These are phyloP conservation scores for Porites cylindrica DNA, from an alignment of 92 coral and sea anemone species.

Conservation along the genomic window DNA sequence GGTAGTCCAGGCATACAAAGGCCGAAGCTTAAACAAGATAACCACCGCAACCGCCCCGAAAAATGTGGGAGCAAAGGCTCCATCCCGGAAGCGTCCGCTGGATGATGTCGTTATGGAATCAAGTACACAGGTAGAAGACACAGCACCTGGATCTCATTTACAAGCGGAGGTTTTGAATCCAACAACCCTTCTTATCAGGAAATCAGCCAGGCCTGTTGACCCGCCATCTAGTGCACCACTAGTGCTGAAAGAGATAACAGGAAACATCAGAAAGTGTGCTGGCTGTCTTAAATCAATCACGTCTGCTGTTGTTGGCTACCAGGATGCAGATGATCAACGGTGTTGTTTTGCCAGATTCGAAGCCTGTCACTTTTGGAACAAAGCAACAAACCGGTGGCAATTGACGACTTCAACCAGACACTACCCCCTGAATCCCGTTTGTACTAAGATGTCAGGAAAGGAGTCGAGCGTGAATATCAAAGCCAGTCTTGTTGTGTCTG, in stretches of 20 bases:
- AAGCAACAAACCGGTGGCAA: slow-evolving; percentile 16
- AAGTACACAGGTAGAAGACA: background rate
- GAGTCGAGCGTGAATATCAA: slow-evolving; percentile 1
- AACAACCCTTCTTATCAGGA: slow-evolving; percentile 42
- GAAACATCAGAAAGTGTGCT: slow-evolving; percentile 42
- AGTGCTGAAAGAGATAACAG: slow-evolving; percentile 23
- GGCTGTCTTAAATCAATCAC: slow-evolving; percentile 19
- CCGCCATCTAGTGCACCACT: slow-evolving; percentile 50
- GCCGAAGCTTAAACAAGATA: no score
- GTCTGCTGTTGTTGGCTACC: slow-evolving; percentile 27
- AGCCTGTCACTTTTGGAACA: slow-evolving; percentile 31
- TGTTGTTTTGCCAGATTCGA: slow-evolving; percentile 42
- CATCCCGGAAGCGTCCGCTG: no score
- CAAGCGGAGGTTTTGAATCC: slow-evolving; percentile 26
- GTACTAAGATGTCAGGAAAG: slow-evolving; percentile 6
- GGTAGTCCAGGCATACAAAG: background rate
- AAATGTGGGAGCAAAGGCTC: no score
- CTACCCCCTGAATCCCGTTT: slow-evolving; percentile 47
- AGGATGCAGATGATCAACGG: background rate
- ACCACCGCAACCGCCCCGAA: no score
- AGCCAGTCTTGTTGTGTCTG: slow-evolving; percentile 25
- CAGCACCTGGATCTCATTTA: background rate
- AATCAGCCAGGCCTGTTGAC: slow-evolving; percentile 24
- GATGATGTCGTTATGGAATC: background rate
- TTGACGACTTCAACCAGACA: slow-evolving; percentile 24